Conservation (phyloP, 2,888 invertebrate genomes). For the Acleris cristana region DNA sequence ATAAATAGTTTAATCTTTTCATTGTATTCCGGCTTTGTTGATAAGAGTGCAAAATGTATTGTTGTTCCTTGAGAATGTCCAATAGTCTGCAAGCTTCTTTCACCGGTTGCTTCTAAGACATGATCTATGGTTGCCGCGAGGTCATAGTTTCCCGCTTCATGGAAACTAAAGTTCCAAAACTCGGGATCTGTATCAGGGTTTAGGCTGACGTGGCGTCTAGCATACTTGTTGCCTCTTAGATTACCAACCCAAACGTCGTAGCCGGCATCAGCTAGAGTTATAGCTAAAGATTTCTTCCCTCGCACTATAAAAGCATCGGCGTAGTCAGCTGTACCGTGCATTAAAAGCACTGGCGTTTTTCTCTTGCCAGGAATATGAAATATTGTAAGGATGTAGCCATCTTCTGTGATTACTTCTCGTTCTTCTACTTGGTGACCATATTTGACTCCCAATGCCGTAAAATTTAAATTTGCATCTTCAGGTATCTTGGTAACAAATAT, state of each 20-base stretch:
- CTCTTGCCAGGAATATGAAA: slow-evolving; percentile 27
- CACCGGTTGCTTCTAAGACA: slow-evolving; percentile 65
- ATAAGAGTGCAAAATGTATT: slow-evolving; percentile 78
- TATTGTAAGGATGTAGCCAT: slow-evolving; percentile 27
- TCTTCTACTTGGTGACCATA: slow-evolving; percentile 29
- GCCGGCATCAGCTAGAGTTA: slow-evolving; percentile 68
- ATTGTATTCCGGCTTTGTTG: slow-evolving; percentile 80
- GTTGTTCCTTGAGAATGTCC: slow-evolving; percentile 88
- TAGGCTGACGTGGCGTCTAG: slow-evolving; percentile 73
- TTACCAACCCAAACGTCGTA: slow-evolving; percentile 72
- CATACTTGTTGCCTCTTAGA: slow-evolving; percentile 84
- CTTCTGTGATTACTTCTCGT: slow-evolving; percentile 26
- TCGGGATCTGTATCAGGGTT: slow-evolving; percentile 55
- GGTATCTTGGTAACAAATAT: not conserved
- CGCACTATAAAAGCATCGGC: slow-evolving; percentile 53
- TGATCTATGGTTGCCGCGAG: slow-evolving; percentile 84
- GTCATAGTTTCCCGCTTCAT: slow-evolving; percentile 88
- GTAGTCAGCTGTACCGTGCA: slow-evolving; percentile 55
- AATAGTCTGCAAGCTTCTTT: slow-evolving; percentile 81
- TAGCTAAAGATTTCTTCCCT: slow-evolving; percentile 48
- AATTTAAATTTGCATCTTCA: slow-evolving; percentile 24
- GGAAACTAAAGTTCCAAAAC: slow-evolving; percentile 84
- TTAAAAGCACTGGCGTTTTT: slow-evolving; percentile 49
- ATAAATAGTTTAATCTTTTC: slow-evolving; percentile 77
- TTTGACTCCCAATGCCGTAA: slow-evolving; percentile 19